Base-by-base conservation (phyloP, 1,140 invertebrate species). In the Piezodorus guildinii region DNA sequence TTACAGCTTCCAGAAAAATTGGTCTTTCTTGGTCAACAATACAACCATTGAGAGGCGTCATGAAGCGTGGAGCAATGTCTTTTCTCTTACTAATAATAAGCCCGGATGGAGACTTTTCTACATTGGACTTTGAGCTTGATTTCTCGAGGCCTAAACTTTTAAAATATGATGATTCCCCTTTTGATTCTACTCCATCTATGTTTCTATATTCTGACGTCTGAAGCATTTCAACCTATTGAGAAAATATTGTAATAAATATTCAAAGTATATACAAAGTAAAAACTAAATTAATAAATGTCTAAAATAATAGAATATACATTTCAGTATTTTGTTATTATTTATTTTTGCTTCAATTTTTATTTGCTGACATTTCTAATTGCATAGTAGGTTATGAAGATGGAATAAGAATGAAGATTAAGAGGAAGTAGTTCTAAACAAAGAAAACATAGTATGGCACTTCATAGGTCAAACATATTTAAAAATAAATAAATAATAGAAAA, bases 1-100 rank as follows among this genome's bases (percentile, higher is more conserved):
- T 77, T 30, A 83, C 82, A 63, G 85, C 85, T 73, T 89, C 86
- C 63, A 90, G 75, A 21, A 81, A 74, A 9, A 90, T 81, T 70
- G 84, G 79, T 14, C 78, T 77, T 44, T 83, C 83, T 75, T 90
- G 86, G 72, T 87, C 86, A 0, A 88, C 83, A 67, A 88, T 88
- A 75, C 83, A 84, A 21, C 86, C 85, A 14, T 82, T 80, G 6
- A 88, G 73, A 0, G 85, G 84, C 1, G 81, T 80, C 2, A 85
- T 77, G 69, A 88, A 89, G 64, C 83, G 78, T 0, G 85, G 85
- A 1, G 84, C 78, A 12, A 79, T 77, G 45, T 78, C 74, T 71
- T 81, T 84, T 65, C 81, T 63, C 27, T 65, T 63, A 4, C 27
- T 14, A 15, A 60, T 63, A 15, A 66, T 46, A 14, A 66, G 19